A percentile compares a stretch with the other conserved stretches of the same genome.
phyloP scores from a whole-genome alignment of 2,888 invertebrate genomes.

The Brachylomia viminalis region DNA sequence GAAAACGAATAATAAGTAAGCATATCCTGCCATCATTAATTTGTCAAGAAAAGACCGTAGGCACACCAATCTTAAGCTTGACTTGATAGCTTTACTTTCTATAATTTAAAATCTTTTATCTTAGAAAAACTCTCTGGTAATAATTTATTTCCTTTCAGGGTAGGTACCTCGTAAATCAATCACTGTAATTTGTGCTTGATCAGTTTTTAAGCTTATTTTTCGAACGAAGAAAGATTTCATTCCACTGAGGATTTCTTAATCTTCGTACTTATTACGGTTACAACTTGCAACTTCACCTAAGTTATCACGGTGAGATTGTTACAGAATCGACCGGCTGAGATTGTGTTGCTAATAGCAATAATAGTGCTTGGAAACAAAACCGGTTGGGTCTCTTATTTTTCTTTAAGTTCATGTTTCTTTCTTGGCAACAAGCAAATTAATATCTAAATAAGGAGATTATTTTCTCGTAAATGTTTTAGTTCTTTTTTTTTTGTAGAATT shows the following conservation, averaged over 20 bases:
- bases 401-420: background rate
- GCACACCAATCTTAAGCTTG: constrained; percentile 42
- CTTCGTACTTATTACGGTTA: background rate
- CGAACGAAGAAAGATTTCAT: constrained; percentile 26
- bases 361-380: background rate
- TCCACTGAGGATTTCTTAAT: constrained; percentile 21
- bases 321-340: no score
- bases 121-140: constrained; percentile 53
- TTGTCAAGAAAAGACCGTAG: constrained; percentile 43
- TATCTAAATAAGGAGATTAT: background rate
- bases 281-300: constrained; percentile 8
- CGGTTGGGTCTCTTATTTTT: background rate
- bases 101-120: constrained; percentile 66
- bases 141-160: constrained; percentile 59
- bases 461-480: background rate
- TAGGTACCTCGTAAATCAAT: constrained; percentile 62
- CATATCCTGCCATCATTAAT: constrained; percentile 36
- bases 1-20: constrained; percentile 21
- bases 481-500: background rate
- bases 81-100: constrained; percentile 55
- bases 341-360: background rate
- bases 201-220: constrained; percentile 44
- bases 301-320: no score
- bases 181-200: constrained; percentile 57
- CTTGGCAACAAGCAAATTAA: background rate